Evolutionary conservation across 2,797 vertebrate genomes (phyloP).

Genomic region (Eupleurogrammus muticus): DNA sequence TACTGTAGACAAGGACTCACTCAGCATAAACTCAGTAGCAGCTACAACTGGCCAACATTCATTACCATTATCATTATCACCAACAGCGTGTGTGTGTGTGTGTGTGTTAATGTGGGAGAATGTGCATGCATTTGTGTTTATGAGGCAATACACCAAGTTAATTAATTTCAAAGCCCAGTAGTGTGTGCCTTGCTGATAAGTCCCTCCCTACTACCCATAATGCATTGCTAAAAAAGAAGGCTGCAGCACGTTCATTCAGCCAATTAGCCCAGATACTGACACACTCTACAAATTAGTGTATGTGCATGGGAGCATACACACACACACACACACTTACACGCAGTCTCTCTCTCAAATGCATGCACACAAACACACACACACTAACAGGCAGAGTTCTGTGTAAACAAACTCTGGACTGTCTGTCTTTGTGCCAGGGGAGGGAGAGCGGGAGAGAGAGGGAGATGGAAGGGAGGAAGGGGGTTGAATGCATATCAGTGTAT

Average conservation of each 20-base stretch:
- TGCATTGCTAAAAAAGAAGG: constrained; percentile 80
- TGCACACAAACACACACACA: constrained; percentile 40
- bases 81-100: constrained; percentile 47
- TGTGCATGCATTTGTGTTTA: constrained; percentile 69
- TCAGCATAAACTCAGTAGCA: constrained; percentile 72
- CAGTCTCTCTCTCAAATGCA: constrained; percentile 27
- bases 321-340: constrained; percentile 22
- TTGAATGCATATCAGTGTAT: constrained; percentile 85
- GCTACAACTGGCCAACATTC: constrained; percentile 78
- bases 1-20: constrained; percentile 59
- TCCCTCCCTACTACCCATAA: constrained; percentile 86
- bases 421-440: constrained; percentile 83
- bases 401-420: constrained; percentile 84
- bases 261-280: constrained; percentile 87
- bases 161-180: constrained; percentile 86
- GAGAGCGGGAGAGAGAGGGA: constrained; percentile 20
- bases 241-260: constrained; percentile 77
- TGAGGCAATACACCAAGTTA: constrained; percentile 76
- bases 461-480: constrained; percentile 19
- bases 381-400: constrained; percentile 70
- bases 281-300: constrained; percentile 81
- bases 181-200: constrained; percentile 83
- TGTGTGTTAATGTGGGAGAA: constrained; percentile 40
- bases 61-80: constrained; percentile 83
- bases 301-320: constrained; percentile 29